These are phyloP conservation scores for Rotaria socialis DNA, from an alignment of 2,888 invertebrate genomes.

Conservation along the genomic window DNA sequence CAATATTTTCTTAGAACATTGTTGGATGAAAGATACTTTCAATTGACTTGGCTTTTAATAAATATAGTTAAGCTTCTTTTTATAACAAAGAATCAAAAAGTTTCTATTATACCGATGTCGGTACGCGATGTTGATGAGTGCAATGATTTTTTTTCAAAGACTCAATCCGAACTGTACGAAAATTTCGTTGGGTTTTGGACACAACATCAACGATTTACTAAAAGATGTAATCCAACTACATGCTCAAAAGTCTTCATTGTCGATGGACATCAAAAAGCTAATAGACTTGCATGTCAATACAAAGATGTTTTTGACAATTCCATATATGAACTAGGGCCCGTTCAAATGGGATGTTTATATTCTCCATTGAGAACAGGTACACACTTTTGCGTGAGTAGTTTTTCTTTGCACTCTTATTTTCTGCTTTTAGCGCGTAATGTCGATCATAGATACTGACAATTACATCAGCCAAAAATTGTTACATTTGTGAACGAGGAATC, in stretches of 20 bases:
- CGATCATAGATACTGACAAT: no score
- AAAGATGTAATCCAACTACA: no score
- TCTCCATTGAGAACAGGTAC: neutral
- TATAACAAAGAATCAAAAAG: neutral
- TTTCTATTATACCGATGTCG: neutral
- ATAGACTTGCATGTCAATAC: neutral
- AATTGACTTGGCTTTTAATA: neutral
- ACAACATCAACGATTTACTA: neutral
- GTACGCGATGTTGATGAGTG: neutral
- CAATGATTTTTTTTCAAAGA: neutral
- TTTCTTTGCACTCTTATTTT: no score
- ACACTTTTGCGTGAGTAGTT: no score
- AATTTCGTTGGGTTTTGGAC: neutral
- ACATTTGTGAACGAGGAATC: no score
- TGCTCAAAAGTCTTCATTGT: no score
- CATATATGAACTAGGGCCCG: neutral
- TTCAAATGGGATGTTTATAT: no score
- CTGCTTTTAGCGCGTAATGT: no score
- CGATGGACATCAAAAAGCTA: neutral
- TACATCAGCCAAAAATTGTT: no score
- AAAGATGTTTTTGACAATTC: neutral
- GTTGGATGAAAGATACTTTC: neutral
- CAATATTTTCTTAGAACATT: neutral
- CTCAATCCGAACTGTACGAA: neutral
- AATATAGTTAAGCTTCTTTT: neutral